A percentile compares a stretch with the other conserved stretches of the same genome.
These are phyloP conservation scores for Lutjanus campechanus DNA, from an alignment of 2,797 vertebrate species.

Conservation along the genomic window DNA sequence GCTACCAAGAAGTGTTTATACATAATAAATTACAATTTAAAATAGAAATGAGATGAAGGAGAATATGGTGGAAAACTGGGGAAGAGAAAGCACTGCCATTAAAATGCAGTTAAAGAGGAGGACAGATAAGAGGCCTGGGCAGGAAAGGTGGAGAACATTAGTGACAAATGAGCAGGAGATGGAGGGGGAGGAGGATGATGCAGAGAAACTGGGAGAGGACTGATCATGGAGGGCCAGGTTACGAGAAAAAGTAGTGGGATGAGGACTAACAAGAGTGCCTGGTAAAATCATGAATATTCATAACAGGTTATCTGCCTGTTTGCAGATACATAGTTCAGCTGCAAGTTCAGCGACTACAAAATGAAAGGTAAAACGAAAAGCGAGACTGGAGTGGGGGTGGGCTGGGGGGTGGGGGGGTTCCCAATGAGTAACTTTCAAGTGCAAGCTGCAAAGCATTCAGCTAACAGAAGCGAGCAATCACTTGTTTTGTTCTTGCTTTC, in stretches of 20 bases:
- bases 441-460: conserved; percentile 16
- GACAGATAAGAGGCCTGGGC: not conserved
- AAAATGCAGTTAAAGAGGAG: conserved; percentile 23
- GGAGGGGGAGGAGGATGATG: conserved; percentile 24
- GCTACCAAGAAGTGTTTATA: not conserved
- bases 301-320: conserved; percentile 27
- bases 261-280: conserved; percentile 12
- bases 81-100: conserved; percentile 7
- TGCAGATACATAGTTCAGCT: conserved; percentile 32
- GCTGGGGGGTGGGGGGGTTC: no score
- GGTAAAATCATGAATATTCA: conserved; percentile 47
- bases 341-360: not conserved
- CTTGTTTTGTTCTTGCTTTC: conserved; percentile 27
- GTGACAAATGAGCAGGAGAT: conserved; percentile 48
- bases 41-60: conserved; percentile 16
- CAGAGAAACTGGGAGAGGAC: conserved; percentile 29
- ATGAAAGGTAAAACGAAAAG: conserved; percentile 2
- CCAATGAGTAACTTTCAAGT: conserved; percentile 13
- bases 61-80: not conserved
- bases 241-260: conserved; percentile 29
- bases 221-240: conserved; percentile 17
- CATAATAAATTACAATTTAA: conserved; percentile 4
- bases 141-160: conserved; percentile 26
- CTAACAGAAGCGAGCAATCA: not conserved
- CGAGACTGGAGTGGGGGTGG: no score